These are phyloP conservation scores for human (Homo sapiens) DNA, from an alignment of 2,113 vertebrate genomes.

Conservation along the genomic window GRCh38 chr12:125114001-125114500, in stretches of 20 bases:
- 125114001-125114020: too few species aligned
- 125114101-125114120: too few species aligned
- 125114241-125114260: too few species aligned
- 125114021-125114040: accelerated
- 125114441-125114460: background rate
- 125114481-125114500: conserved; percentile 96
- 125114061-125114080: background rate
- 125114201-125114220: accelerated
- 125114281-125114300: background rate
- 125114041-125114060: too few species aligned
- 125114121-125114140: background rate
- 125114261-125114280: background rate
- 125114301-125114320: accelerated
- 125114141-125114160: background rate
- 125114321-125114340: background rate
- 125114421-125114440: background rate
- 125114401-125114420: accelerated
- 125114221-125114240: too few species aligned
- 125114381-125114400: background rate
- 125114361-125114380: background rate
- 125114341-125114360: too few species aligned
- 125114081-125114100: too few species aligned
- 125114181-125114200: background rate
- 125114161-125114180: background rate
- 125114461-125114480: conserved; percentile 84